A percentile compares a stretch with the other conserved stretches of the same genome.
These are phyloP conservation scores for Alloscopus bannaensis DNA, from an alignment of 2,888 invertebrate species.

Conservation along the genomic window DNA sequence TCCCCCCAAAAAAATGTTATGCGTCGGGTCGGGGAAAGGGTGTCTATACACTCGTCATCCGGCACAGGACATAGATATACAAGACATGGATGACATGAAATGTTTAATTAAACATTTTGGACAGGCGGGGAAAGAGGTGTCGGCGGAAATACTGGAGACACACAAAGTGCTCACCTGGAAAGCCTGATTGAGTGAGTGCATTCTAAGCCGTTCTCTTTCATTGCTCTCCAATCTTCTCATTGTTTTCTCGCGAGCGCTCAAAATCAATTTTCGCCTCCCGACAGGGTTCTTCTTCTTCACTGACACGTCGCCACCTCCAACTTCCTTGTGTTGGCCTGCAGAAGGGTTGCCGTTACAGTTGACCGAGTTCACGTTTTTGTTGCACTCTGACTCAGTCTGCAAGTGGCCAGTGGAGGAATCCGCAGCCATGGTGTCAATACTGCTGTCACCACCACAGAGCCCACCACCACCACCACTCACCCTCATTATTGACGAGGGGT, in stretches of 20 bases:
- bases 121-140: too few species aligned
- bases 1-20: too few species aligned
- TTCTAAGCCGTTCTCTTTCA: conserved; percentile 73
- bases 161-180: conserved; percentile 72
- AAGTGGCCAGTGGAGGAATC: conserved; percentile 54
- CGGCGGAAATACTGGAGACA: too few species aligned
- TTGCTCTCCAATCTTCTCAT: conserved; percentile 73
- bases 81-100: too few species aligned
- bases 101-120: too few species aligned
- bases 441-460: conserved; percentile 37
- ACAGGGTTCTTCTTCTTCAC: conserved; percentile 73
- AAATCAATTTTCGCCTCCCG: conserved; percentile 72
- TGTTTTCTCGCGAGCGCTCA: conserved; percentile 73
- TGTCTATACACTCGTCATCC: too few species aligned
- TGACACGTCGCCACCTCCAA: conserved; percentile 47
- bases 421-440: conserved; percentile 55
- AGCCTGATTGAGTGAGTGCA: conserved; percentile 73
- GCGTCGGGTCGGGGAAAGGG: too few species aligned
- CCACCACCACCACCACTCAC: conserved; percentile 16
- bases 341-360: conserved; percentile 32
- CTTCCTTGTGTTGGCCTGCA: conserved; percentile 7
- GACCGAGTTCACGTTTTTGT: conserved; percentile 50
- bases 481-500: conserved; percentile 53
- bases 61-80: too few species aligned
- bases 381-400: conserved; percentile 51